Conservation (phyloP, 2,113 vertebrate species). For the Cynocephalus volans region DNA sequence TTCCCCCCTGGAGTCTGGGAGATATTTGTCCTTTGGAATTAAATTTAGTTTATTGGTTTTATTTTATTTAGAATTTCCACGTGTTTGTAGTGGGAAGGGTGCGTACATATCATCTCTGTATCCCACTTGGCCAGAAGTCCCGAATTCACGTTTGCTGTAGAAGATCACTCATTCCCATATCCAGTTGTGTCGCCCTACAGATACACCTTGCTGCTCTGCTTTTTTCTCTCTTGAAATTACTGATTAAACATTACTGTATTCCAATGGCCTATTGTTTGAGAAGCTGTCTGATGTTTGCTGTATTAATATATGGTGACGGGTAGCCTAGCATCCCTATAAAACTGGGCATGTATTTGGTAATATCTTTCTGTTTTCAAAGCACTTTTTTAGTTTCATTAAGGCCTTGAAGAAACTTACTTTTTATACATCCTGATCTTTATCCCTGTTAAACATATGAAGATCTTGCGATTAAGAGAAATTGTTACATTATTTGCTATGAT, state of each 20-base stretch:
- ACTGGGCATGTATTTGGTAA: not conserved
- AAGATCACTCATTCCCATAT: not conserved
- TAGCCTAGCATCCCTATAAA: not conserved
- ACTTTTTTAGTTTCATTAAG: conserved; percentile 18
- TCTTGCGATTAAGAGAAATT: not conserved
- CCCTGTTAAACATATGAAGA: not conserved
- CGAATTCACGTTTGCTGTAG: not conserved
- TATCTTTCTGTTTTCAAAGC: not conserved
- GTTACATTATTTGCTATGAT: not conserved
- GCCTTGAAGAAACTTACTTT: not conserved
- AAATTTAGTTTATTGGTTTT: not conserved
- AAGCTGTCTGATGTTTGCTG: not conserved
- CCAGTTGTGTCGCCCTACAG: not conserved
- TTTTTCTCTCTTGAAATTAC: not conserved
- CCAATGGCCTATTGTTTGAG: not conserved
- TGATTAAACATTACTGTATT: not conserved
- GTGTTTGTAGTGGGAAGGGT: not conserved
- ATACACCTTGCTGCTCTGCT: not conserved
- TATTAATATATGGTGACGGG: not conserved
- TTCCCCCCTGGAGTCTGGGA: not conserved
- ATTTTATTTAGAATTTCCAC: not conserved
- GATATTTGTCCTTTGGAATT: not conserved
- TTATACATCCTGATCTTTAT: not conserved
- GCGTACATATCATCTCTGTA: not conserved
- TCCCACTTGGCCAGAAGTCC: not conserved